phyloP scores from a whole-genome alignment of 2,113 vertebrate genomes.

The Lamprotornis superbus region DNA sequence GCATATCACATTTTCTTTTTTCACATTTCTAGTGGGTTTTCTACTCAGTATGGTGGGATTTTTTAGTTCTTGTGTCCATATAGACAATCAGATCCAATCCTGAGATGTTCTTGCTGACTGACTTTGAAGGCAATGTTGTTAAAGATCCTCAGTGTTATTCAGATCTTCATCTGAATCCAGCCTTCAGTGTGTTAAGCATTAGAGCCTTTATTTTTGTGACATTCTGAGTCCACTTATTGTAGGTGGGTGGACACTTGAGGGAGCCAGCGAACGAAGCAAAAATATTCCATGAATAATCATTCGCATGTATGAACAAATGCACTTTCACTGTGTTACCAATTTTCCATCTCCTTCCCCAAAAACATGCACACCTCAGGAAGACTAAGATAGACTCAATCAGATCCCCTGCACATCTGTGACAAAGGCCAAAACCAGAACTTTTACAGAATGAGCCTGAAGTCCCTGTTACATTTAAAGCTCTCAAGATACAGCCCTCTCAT shows the following conservation, averaged over 20 bases:
- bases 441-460: background rate
- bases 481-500: background rate
- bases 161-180: background rate
- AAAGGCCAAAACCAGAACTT: background rate
- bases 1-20: background rate
- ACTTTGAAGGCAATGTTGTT: background rate
- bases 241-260: background rate
- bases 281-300: conserved; percentile 22
- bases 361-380: background rate
- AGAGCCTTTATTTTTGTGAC: background rate
- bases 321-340: background rate
- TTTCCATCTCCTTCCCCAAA: background rate
- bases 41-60: rapidly evolving
- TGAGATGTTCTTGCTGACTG: background rate
- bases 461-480: background rate
- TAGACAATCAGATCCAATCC: background rate
- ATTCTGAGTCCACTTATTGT: background rate
- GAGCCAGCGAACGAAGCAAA: background rate
- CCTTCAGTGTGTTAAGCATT: background rate
- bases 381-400: background rate
- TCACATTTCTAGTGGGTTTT: background rate
- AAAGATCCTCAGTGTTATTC: background rate
- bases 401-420: background rate
- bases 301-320: background rate
- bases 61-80: background rate